phyloP scores from a whole-genome alignment of 2,797 vertebrate genomes.

The Urophycis tenuis region DNA sequence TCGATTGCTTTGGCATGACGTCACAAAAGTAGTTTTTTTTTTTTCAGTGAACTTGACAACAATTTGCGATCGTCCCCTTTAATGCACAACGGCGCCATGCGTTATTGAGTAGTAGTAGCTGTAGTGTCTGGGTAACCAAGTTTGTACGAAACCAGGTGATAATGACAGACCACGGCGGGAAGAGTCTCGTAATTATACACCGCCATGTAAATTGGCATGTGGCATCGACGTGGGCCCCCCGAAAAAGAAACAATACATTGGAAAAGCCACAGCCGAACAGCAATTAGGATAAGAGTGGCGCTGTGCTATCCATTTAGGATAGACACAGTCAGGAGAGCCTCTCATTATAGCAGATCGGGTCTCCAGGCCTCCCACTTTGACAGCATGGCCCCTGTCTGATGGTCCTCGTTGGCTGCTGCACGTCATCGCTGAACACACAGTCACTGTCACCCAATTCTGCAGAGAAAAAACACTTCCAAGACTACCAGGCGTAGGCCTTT shows the following conservation, averaged over 20 bases:
- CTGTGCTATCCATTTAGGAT: conserved; percentile 25
- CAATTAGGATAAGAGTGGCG: conserved; percentile 51
- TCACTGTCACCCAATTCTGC: not conserved
- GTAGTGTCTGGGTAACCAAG: conserved; percentile 34
- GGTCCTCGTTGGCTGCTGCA: conserved; percentile 29
- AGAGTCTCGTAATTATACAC: conserved; percentile 69
- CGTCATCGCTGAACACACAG: not conserved
- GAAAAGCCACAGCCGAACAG: conserved; percentile 47
- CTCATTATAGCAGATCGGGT: conserved; percentile 28
- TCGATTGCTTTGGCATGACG: too few relatives aligned
- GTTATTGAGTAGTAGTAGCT: conserved; percentile 9
- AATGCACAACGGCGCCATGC: not conserved
- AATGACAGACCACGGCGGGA: conserved; percentile 60
- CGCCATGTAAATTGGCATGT: conserved; percentile 63
- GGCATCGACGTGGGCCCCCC: conserved; percentile 2
- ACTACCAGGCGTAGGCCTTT: not conserved
- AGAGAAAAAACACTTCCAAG: not conserved
- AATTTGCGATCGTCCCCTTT: not conserved
- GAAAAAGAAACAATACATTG: conserved; percentile 45
- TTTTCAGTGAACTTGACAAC: not conserved
- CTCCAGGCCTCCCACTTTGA: conserved; percentile 53
- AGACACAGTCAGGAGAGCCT: conserved; percentile 32
- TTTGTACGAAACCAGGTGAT: conserved; percentile 60
- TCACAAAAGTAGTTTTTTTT: too few relatives aligned
- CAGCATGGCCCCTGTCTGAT: conserved; percentile 30